Conservation (phyloP, 2,113 vertebrate genomes). For the Perccottus glenii region DNA sequence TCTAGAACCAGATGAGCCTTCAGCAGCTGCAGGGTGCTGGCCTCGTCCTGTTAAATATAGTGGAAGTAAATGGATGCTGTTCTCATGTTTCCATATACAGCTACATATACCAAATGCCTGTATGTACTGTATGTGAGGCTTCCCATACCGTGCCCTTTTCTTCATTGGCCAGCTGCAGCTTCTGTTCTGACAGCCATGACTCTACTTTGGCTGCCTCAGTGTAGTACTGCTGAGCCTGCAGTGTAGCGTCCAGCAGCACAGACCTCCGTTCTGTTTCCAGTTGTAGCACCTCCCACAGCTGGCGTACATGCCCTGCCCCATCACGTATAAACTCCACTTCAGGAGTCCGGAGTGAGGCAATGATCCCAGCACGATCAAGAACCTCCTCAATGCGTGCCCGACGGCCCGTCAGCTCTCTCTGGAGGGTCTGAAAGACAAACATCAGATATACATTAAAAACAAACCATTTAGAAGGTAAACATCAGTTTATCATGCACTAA, state of each 20-base stretch:
- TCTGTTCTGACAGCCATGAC: slow-evolving; percentile 93
- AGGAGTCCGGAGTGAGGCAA: slow-evolving; percentile 80
- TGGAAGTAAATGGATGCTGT: background rate
- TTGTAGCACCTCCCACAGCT: slow-evolving; percentile 86
- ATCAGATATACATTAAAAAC: slow-evolving; percentile 13
- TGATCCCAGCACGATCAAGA: slow-evolving; percentile 78
- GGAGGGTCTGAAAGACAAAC: slow-evolving; percentile 80
- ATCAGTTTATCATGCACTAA: slow-evolving; percentile 4
- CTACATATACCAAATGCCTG: background rate
- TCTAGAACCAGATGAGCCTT: slow-evolving; percentile 90
- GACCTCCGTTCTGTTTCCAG: slow-evolving; percentile 83
- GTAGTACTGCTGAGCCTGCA: slow-evolving; percentile 91
- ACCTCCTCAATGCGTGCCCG: slow-evolving; percentile 84
- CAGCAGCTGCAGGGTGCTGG: slow-evolving; percentile 88
- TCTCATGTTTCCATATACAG: background rate
- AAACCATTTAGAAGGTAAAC: background rate
- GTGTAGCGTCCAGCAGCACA: slow-evolving; percentile 81
- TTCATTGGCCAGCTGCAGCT: slow-evolving; percentile 89
- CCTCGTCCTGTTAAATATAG: slow-evolving; percentile 81
- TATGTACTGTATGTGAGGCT: background rate
- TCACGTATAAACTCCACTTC: slow-evolving; percentile 83
- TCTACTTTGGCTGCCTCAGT: slow-evolving; percentile 87
- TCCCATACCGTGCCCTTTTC: slow-evolving; percentile 88
- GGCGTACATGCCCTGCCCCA: slow-evolving; percentile 82
- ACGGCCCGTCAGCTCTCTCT: slow-evolving; percentile 89